Percentiles rank a stretch among this genome's conserved stretches.
These are phyloP conservation scores for Rafetus swinhoei DNA, from an alignment of 2,113 vertebrate genomes.

Conservation along the genomic window DNA sequence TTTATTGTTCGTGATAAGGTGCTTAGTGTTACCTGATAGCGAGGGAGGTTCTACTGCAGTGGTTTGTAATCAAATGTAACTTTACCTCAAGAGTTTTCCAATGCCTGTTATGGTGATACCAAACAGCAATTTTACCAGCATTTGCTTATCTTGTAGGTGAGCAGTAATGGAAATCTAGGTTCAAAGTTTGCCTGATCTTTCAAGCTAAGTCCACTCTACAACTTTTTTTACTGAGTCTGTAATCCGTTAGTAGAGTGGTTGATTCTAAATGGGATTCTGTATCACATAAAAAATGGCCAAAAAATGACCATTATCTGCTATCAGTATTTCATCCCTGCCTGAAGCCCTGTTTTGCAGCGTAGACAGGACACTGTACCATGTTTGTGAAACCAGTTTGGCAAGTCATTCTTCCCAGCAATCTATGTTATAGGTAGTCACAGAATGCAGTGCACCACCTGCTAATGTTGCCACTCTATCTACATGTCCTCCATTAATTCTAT, in stretches of 20 bases:
- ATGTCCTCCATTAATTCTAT: background rate
- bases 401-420: background rate
- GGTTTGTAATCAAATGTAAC: background rate
- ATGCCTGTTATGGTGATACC: background rate
- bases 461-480: background rate
- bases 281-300: background rate
- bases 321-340: rapidly evolving
- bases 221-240: conserved; percentile 3
- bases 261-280: background rate
- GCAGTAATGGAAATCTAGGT: background rate
- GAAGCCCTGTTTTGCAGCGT: background rate
- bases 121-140: background rate
- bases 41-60: background rate
- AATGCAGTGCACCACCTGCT: rapidly evolving
- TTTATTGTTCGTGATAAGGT: background rate
- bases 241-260: background rate
- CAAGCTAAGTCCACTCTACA: background rate
- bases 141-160: background rate
- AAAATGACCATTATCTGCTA: background rate
- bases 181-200: background rate
- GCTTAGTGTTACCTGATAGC: background rate
- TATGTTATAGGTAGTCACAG: background rate
- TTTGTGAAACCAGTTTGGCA: background rate
- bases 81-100: background rate
- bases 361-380: background rate